Base-by-base conservation (phyloP, 2,888 invertebrate genomes). In the Philopedon plagiatum region DNA sequence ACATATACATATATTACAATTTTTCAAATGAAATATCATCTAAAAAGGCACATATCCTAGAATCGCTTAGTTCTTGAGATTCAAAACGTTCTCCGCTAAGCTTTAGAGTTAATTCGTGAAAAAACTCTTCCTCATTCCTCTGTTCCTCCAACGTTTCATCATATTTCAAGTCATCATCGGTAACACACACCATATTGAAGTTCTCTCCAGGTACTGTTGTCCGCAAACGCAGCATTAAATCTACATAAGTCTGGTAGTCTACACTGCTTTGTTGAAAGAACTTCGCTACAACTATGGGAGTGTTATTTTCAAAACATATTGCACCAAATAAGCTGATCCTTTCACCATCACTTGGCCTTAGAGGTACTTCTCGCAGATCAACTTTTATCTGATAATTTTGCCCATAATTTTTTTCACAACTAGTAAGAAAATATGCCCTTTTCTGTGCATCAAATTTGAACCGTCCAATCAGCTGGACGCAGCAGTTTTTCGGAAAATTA, bases 1-100 rank as follows among this genome's bases (percentile, higher is more conserved):
- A n/a, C n/a, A n/a, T n/a, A 2, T 46, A 15, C 1, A 2, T 39
- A 39, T n/a, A 15, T 39, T 15, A 39, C 15, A 39, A 39, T 5
- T 63, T 63, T 37, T 63, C 62, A 51, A 63, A 63, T 37, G 62
- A 63, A 49, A 63, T 63, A 4, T 63, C 51, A 51, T 63, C 51
- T 5, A 63, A 63, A 51, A 63, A 63, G 3, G 19, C 51, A 51
- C 13, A 34, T 37, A 63, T 37, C n/a, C 4, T 37, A 15, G 19
- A 21, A 37, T 63, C 62, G 23, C 62, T 23, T 34, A 63, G 11
- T 1, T 51, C 34, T 15, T 9, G n/a, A 37, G 3, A 32, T 46
- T 44, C 46, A 19, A 44, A 29, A 4, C 8, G 26, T 29, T 46
- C 46, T 32, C n/a, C 44, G 32, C 19, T 46, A 5, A 60, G 23